Evolutionary conservation across 1,140 invertebrate genomes (phyloP).

Genomic region (Charaxes varanes): DNA sequence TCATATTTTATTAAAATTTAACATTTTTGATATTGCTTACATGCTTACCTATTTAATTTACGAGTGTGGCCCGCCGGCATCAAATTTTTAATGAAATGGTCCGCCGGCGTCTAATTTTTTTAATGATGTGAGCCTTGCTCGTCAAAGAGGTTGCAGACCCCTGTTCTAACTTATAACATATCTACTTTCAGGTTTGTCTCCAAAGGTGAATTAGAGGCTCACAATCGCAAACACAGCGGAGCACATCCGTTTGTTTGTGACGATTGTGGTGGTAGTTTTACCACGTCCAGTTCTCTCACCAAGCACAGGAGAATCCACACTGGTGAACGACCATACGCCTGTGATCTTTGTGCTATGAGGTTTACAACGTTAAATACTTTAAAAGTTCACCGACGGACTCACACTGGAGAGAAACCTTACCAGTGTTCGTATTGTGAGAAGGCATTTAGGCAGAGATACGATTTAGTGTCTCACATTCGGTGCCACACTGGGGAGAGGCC

Average conservation of each 20-base stretch:
- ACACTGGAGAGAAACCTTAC: constrained; percentile 83
- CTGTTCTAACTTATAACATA: too few species aligned
- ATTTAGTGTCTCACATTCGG: constrained; percentile 82
- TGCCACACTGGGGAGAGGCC: constrained; percentile 88
- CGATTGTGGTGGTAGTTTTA: constrained; percentile 83
- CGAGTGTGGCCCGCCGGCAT: too few species aligned
- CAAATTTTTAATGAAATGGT: too few species aligned
- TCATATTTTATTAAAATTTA: too few species aligned
- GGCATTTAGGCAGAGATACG: constrained; percentile 75
- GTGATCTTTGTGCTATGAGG: constrained; percentile 88
- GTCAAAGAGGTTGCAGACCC: too few species aligned
- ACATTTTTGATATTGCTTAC: too few species aligned
- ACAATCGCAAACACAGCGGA: constrained; percentile 78
- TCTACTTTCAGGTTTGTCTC: constrained; percentile 57
- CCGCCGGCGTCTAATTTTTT: too few species aligned
- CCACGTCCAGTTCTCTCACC: constrained; percentile 81
- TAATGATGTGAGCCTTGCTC: too few species aligned
- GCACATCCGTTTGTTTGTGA: constrained; percentile 83
- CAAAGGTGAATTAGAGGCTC: constrained; percentile 75
- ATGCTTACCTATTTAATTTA: too few species aligned
- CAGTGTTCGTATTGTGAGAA: constrained; percentile 62
- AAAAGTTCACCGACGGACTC: constrained; percentile 79
- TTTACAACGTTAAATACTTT: constrained; percentile 80
- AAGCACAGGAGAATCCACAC: constrained; percentile 85
- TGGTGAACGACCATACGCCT: constrained; percentile 86